These are phyloP conservation scores for Coranthus polyacanthus DNA, from an alignment of 2,797 vertebrate genomes.

Conservation along the genomic window DNA sequence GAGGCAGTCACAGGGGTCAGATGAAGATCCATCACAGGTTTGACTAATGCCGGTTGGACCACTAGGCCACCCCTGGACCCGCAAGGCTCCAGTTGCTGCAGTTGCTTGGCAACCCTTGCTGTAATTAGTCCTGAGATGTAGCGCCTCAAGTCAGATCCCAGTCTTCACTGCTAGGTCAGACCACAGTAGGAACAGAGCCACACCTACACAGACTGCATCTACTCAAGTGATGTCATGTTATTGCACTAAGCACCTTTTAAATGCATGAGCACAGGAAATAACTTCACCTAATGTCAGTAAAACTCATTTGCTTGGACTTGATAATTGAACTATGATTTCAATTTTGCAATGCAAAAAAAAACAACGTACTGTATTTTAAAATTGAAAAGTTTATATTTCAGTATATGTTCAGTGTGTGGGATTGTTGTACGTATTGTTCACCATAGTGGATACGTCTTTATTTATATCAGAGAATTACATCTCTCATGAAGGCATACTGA, in stretches of 20 bases:
- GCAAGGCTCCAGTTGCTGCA: constrained; percentile 76
- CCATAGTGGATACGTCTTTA: background rate
- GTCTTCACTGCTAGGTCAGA: constrained; percentile 78
- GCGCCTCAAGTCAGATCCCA: constrained; percentile 76
- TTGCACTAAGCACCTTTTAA: constrained; percentile 52
- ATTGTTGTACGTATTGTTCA: too few relatives aligned
- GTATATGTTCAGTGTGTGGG: too few relatives aligned
- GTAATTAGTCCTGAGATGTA: constrained; percentile 85
- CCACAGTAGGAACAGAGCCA: constrained; percentile 70
- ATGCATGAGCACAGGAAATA: constrained; percentile 50
- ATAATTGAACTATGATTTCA: constrained; percentile 16
- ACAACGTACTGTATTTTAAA: too few relatives aligned
- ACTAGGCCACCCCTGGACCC: constrained; percentile 80
- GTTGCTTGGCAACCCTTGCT: constrained; percentile 89
- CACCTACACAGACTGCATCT: constrained; percentile 76
- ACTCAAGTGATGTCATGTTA: constrained; percentile 65
- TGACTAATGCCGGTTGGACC: constrained; percentile 67
- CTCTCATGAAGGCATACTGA: constrained; percentile 25
- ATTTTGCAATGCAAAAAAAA: constrained; percentile 3
- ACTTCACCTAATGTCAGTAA: constrained; percentile 43
- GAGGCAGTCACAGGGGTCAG: constrained; percentile 62
- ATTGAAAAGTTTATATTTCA: too few relatives aligned
- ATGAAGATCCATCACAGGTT: constrained; percentile 78
- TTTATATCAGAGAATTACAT: constrained; percentile 15
- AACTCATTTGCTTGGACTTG: constrained; percentile 41